Conservation (phyloP, 2,888 invertebrate genomes). For the Cephus sareptanus region DNA sequence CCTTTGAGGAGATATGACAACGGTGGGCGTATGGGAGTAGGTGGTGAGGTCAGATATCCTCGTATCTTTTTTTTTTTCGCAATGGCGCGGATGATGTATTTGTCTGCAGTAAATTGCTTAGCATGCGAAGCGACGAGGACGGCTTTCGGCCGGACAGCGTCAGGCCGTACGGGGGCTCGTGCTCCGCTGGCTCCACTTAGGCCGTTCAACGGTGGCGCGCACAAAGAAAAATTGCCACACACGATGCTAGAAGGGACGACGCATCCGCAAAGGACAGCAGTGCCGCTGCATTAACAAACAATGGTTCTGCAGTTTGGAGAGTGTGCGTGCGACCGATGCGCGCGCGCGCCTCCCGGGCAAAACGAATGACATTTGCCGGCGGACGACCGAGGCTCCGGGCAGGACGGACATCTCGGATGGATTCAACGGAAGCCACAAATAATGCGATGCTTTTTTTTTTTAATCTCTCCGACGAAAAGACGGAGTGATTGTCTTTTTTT, state of each 20-base stretch:
- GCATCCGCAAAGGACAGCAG: constrained; percentile 26
- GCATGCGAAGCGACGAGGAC: constrained; percentile 13
- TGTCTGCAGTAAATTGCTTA: constrained; percentile 27
- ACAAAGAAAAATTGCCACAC: constrained; percentile 39
- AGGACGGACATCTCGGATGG: constrained; percentile 18
- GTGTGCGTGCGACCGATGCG: constrained; percentile 20
- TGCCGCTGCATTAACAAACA: constrained; percentile 55
- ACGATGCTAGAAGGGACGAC: constrained; percentile 26
- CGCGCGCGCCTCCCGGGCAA: constrained; percentile 1
- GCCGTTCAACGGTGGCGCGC: constrained; percentile 24
- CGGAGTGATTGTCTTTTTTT: not conserved
- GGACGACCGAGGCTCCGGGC: constrained; percentile 15
- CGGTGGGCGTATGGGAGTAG: not conserved
- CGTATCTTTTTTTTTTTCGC: not conserved
- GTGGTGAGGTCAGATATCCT: not conserved
- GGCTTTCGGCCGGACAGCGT: not conserved
- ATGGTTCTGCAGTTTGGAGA: constrained; percentile 40
- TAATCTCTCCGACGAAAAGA: not conserved
- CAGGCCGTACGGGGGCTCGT: not conserved
- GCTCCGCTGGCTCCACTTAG: constrained; percentile 13
- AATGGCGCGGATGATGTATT: constrained; percentile 7
- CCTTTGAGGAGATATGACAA: not conserved
- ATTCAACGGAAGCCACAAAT: constrained; percentile 30
- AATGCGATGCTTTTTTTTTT: constrained; percentile 5
- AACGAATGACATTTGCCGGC: constrained; percentile 38